Evolutionary conservation across 2,113 vertebrate species (phyloP), one percentile per base, ranked within the genome.

Genomic region (Protobothrops flavoviridis): DNA sequence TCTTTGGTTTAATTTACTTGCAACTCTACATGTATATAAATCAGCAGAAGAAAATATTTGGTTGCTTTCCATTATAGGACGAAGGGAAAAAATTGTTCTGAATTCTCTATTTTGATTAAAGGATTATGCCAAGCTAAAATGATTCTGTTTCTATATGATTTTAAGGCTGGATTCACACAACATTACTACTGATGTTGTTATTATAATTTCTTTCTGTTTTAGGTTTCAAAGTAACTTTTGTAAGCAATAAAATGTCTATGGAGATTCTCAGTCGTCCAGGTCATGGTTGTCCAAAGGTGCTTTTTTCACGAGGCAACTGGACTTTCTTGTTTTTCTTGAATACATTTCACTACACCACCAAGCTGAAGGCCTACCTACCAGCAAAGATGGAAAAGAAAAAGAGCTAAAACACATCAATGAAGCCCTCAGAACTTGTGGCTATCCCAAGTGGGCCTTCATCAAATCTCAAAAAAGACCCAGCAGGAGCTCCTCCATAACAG

Each of bases 1-100:
- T 0, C 29, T 1, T 86, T 50, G 3, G 2, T 64, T 86, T 90
- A 45, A 55, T 85, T 29, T 91, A 93, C 24, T 93, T 93, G 90
- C 43, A 88, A 50, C 11, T 48, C 52, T 24, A 15, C 45, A n/a
- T 88, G 59, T 56, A 74, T 88, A 24, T 90, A 93, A 94, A 94
- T 0, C 20, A 91, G 1, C 1, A 90, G 0, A 3, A 91, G 64
- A 87, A 5, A 8, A 0, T 56, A 1, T 0, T 56, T 26, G 33
- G 59, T 90, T 29, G 91, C 20, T 0, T 1, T 53, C 59, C 93
- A 50, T 3, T 81, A 24, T 56, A 89, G 39, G 50, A 52, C 33
- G 2, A 55, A 50, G 45, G 92, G 89, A 3, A 8, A 6, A 3
- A 55, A 89, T 0, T 88, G 15, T 81, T 93, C 89, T 89, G 6